Base-by-base conservation (phyloP, 2,113 vertebrate species). In the Pao palembangensis region DNA sequence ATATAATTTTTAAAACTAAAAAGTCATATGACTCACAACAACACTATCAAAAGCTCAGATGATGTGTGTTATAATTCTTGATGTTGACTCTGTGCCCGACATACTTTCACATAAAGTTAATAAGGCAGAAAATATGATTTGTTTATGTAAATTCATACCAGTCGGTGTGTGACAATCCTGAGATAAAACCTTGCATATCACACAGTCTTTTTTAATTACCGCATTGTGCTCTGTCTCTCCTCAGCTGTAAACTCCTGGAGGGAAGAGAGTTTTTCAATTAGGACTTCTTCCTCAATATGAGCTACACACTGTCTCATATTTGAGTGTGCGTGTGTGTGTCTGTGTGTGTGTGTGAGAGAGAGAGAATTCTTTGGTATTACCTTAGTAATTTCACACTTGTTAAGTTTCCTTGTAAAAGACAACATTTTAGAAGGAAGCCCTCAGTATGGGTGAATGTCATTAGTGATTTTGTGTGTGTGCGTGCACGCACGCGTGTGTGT, bases 311-410 rank as follows among this genome's bases (percentile, higher is more conserved):
- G 18, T 16, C 34, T 11, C 38, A 42, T 15, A 23, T 21, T 28
- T 34, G 28, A 17, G 34, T 78, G 71, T 71, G 69, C 82, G 58
- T 54, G 18, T 53, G 61, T 41, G 65, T 57, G 57, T 63, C 48
- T 68, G 67, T 61, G 72, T 42, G 58, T 51, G 69, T 55, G 60
- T 54, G 67, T 56, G 66, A 52, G 58, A 67, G 64, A 43, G 70
- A 72, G 70, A 51, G 51, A 71, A 77, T 86, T 80, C 81, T 86
- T 89, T 79, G 74, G 73, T 86, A 87, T 38, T 38, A 87, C 87
- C 85, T 87, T 91, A 89, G 83, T 86, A 90, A 92, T 92, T 90
- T 90, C 90, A 91, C 89, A 91, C 86, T 90, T 90, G 85, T 89
- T 90, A 89, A 89, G 83, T 88, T 87, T 89, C 76, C 80, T 76